Base-by-base conservation (phyloP, 2,113 vertebrate genomes). In the Sardina pilchardus region DNA sequence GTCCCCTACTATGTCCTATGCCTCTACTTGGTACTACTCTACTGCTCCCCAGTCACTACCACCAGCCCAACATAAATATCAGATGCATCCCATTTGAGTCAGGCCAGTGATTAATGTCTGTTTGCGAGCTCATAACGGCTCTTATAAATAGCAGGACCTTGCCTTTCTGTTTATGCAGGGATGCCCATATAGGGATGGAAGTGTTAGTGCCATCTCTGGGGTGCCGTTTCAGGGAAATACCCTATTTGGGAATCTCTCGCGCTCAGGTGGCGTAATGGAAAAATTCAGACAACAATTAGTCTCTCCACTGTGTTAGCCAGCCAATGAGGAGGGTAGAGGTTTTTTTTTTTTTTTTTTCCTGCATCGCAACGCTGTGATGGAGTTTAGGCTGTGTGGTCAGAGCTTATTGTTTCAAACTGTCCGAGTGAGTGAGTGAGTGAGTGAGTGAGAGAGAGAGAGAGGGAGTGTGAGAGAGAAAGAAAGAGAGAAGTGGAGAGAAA, bases 161-260 rank as follows among this genome's bases (percentile, higher is more conserved):
- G 45, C 24, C 53, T 80, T 43, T 83, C 81, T 83, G 81, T 85
- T 83, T 85, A 85, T 83, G 26, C 59, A 78, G 4, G 81, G 81
- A 81, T 45, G 75, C 83, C 84, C 17, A 53, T 80, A 47, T 83
- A n/a, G n/a, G 34, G 45, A 36, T 50, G 81, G 39, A 8, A 0
- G 6, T 53, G 85, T 39, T 42, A 47, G 71, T 44, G 45, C 81
- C 42, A 85, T 71, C 48, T 59, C 59, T 3, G 80, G 47, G 82
- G 59, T 50, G 84, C 19, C 10, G 21, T n/a, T 47, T 71, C 10
- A 30, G 63, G 63, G 63, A 71, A 30, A 71, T 71, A 71, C 63
- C 63, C 63, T 71, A 71, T 71, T 71, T 34, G 63, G 63, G 63
- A 71, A 71, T 71, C 63, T 71, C 67, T 42, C 24, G 63, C 26